Percentiles rank a stretch among this genome's conserved stretches.
Evolutionary conservation across 2,797 vertebrate species (phyloP).

Genomic region (Syngnathus rostellatus): DNA sequence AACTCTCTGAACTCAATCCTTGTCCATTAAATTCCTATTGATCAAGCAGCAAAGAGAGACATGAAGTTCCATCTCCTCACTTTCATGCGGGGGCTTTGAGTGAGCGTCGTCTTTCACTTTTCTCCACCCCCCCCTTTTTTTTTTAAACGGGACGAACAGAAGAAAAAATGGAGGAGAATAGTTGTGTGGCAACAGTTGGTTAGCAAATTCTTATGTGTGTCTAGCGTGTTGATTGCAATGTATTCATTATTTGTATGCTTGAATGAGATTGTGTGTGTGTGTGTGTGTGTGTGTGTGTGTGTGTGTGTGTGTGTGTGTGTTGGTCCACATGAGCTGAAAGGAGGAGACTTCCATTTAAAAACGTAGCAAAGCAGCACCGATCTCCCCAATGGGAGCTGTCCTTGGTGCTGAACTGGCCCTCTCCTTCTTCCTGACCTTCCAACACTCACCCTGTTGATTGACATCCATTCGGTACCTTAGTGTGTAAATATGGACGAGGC

Average conservation of each 20-base stretch:
- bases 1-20: constrained; percentile 72
- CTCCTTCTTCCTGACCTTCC: constrained; percentile 3
- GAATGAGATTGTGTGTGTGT: background rate
- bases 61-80: constrained; percentile 62
- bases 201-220: constrained; percentile 18
- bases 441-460: constrained; percentile 49
- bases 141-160: constrained; percentile 12
- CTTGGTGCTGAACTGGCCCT: constrained; percentile 66
- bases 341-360: constrained; percentile 57
- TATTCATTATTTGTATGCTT: constrained; percentile 1
- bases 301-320: constrained; percentile 7
- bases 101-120: constrained; percentile 24
- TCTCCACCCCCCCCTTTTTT: background rate
- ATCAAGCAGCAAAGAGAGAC: constrained; percentile 64
- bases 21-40: constrained; percentile 75
- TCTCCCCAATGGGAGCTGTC: constrained; percentile 63
- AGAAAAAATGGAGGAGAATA: constrained; percentile 17
- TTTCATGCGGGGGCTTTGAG: constrained; percentile 46
- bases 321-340: constrained; percentile 16
- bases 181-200: constrained; percentile 45
- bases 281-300: background rate
- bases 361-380: constrained; percentile 51
- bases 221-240: constrained; percentile 1
- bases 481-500: constrained; percentile 3
- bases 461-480: constrained; percentile 49